Evolutionary conservation across 92 coral and sea anemone species (phyloP), one percentile per base, ranked within the genome.

Genomic region (Porites evermanni): DNA sequence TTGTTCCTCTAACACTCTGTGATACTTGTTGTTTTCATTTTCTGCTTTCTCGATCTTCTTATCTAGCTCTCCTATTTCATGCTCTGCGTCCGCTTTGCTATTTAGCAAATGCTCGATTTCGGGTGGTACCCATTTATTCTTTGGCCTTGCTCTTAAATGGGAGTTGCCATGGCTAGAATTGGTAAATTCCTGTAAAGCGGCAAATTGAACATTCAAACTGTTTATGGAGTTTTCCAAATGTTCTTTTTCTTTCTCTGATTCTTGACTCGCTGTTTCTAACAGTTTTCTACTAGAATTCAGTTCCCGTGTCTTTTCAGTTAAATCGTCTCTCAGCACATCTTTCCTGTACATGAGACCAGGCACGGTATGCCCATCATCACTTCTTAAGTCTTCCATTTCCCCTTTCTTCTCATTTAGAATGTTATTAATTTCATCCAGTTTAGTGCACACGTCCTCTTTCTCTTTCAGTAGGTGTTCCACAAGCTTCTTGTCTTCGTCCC

Each of bases 401-500:
- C 19, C 88, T 32, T 71, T 63, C 51, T 88, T 79, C 2, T 88
- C 92, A 16, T 81, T 74, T n/a, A 94, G 53, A 2, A 79, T 80
- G 67, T 70, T 70, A 69, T 93, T 89, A 23, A 92, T 84, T 86
- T 87, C 93, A 8, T 94, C 91, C 17, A 95, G 79, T 72, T 94
- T 89, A 4, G 64, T 76, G 9, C 79, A 80, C 4, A 95, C 88
- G 32, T 93, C 83, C 14, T 63, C 74, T 84, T 87, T 94, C 68
- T 89, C 93, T 6, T 82, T 84, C 29, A 80, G 32, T 18, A 95
- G 92, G 58, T 88, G 91, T 47, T 90, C 90, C 13, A 75, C 60
- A 56, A 92, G 72, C 32, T 93, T 81, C 32, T 87, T 88, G 13
- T 92, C 91, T 23, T 77, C 83, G 13, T 67, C 78, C 70, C 26